Percentiles rank a stretch among this genome's conserved stretches.
These are phyloP conservation scores for Catharus ustulatus DNA, from an alignment of 2,797 vertebrate species.

Conservation along the genomic window DNA sequence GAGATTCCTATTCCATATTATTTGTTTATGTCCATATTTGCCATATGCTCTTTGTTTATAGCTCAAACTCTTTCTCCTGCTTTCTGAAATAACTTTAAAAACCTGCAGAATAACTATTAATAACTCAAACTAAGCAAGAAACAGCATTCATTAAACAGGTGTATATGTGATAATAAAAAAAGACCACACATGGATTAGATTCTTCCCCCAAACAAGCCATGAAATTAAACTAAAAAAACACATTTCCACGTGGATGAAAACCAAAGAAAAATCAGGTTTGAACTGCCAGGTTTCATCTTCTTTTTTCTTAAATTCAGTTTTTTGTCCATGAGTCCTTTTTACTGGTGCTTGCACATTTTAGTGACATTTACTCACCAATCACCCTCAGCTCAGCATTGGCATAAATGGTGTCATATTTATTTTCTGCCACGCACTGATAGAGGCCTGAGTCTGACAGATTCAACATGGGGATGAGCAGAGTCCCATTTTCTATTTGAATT, in stretches of 20 bases:
- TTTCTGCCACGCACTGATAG: slow-evolving; percentile 78
- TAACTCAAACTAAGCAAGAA: background rate
- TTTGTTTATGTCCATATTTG: background rate
- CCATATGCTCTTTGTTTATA: background rate
- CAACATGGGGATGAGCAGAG: slow-evolving; percentile 69
- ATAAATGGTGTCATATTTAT: slow-evolving; percentile 71
- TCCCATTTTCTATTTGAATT: slow-evolving; percentile 77
- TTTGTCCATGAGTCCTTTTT: background rate
- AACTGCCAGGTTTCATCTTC: background rate
- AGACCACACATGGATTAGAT: background rate
- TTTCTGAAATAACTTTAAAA: background rate
- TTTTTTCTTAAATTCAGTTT: background rate
- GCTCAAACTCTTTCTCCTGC: background rate
- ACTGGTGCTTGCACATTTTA: background rate
- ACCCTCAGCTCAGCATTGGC: slow-evolving; percentile 75
- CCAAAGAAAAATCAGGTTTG: background rate
- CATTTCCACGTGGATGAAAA: background rate
- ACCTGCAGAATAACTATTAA: background rate
- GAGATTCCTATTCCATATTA: background rate
- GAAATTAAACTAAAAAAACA: background rate
- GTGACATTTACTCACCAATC: slow-evolving; percentile 70
- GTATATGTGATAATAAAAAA: background rate
- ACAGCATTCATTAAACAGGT: background rate
- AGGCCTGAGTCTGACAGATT: slow-evolving; percentile 77
- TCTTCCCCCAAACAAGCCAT: background rate